A percentile compares a stretch with the other conserved stretches of the same genome.
phyloP scores from a whole-genome alignment of 30 jellyfish, hydroid and myxozoan genomes.

The Rhopilema esculentum region DNA sequence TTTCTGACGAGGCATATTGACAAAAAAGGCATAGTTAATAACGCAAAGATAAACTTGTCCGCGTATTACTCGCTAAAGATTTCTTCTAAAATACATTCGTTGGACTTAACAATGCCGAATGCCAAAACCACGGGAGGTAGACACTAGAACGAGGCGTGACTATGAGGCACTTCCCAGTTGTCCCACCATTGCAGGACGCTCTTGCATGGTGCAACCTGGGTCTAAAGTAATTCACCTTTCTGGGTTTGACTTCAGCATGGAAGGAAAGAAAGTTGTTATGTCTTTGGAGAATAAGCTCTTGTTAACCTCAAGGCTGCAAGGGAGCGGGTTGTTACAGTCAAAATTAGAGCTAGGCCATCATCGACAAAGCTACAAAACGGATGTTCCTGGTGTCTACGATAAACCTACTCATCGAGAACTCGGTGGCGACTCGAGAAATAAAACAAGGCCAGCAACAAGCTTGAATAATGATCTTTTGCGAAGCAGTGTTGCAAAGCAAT shows the following conservation, averaged over 20 bases:
- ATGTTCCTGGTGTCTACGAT: not conserved
- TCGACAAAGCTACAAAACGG: not conserved
- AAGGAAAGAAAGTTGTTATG: not conserved
- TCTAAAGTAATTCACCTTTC: not conserved
- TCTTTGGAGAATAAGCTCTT: conserved; percentile 45
- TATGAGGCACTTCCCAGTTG: too few species aligned
- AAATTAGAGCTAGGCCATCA: not conserved
- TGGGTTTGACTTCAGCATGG: not conserved
- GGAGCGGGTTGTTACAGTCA: conserved; percentile 1
- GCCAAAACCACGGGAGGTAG: too few species aligned
- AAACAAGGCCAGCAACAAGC: not conserved
- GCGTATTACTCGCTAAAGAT: too few species aligned
- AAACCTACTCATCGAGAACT: not conserved
- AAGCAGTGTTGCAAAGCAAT: conserved; percentile 24
- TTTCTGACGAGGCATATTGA: too few species aligned
- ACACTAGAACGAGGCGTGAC: too few species aligned
- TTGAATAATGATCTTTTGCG: conserved; percentile 6
- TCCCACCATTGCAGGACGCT: too few species aligned
- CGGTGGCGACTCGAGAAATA: not conserved
- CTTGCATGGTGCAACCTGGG: not conserved
- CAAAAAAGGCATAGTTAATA: too few species aligned
- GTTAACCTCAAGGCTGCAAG: not conserved
- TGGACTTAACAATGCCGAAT: too few species aligned
- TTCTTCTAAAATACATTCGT: too few species aligned
- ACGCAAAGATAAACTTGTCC: too few species aligned